Evolutionary conservation across 2,797 vertebrate species (phyloP).

Genomic region (Hephaestus fuliginosus): DNA sequence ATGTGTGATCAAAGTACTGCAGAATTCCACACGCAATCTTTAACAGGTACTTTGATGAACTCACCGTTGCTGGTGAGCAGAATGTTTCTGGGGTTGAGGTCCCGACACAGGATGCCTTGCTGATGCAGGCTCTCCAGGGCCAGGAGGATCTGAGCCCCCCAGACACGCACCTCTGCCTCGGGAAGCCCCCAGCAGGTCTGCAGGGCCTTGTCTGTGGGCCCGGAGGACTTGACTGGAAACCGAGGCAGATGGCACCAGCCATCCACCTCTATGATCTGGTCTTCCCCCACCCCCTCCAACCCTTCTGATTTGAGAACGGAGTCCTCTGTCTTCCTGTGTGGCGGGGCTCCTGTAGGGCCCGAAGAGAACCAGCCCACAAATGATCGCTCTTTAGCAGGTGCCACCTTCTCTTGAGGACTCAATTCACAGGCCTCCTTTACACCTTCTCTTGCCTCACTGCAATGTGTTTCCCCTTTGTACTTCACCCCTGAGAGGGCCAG

Average conservation of each 20-base stretch:
- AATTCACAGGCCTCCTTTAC: constrained; percentile 72
- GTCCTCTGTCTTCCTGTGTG: constrained; percentile 41
- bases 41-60: constrained; percentile 41
- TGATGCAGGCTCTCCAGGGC: constrained; percentile 95
- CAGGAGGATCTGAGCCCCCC: constrained; percentile 94
- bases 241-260: constrained; percentile 76
- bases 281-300: constrained; percentile 58
- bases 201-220: constrained; percentile 47
- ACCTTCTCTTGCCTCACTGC: constrained; percentile 41
- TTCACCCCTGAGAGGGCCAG: constrained; percentile 44
- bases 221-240: constrained; percentile 55
- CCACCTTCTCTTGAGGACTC: constrained; percentile 61
- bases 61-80: constrained; percentile 92
- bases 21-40: not conserved
- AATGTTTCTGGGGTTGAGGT: constrained; percentile 96
- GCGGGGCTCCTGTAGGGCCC: constrained; percentile 18
- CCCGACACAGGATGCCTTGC: constrained; percentile 94
- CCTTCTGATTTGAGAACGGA: constrained; percentile 51
- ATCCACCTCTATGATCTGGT: constrained; percentile 85
- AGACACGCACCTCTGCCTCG: constrained; percentile 90
- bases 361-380: constrained; percentile 53
- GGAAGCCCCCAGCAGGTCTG: constrained; percentile 85
- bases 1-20: not conserved
- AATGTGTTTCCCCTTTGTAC: constrained; percentile 38
- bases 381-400: constrained; percentile 39